These are phyloP conservation scores for Genyomyrus donnyi DNA, from an alignment of 2,113 vertebrate species.

Conservation along the genomic window DNA sequence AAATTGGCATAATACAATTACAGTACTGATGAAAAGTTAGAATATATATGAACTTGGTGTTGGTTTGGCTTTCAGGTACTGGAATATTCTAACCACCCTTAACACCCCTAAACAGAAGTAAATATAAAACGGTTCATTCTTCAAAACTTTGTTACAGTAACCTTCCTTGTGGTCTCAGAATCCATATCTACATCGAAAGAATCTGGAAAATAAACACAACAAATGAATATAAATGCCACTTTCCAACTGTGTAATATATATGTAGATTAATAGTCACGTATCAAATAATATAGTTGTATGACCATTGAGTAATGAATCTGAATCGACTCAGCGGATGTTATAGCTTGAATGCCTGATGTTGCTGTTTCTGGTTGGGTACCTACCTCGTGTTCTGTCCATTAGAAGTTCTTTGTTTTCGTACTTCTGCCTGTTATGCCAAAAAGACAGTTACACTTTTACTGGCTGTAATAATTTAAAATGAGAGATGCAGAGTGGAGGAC, in stretches of 20 bases:
- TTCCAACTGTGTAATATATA: neutral
- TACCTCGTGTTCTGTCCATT: neutral
- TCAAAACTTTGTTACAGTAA: slow-evolving; percentile 12
- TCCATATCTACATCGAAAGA: neutral
- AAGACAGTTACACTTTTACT: neutral
- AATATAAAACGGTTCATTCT: neutral
- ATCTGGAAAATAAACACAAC: slow-evolving; percentile 1
- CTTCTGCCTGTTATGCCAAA: neutral
- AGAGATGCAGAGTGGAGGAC: neutral
- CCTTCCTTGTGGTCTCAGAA: neutral
- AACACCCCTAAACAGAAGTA: neutral
- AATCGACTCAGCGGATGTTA: neutral
- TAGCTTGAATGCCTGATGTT: neutral
- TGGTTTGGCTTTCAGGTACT: neutral
- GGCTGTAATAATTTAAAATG: neutral
- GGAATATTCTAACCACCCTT: neutral
- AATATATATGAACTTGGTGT: neutral
- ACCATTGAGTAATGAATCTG: neutral
- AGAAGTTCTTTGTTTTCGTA: neutral
- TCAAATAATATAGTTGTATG: neutral
- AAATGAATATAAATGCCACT: neutral
- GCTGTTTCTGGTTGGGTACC: neutral
- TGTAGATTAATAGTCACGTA: neutral
- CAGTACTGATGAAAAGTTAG: neutral
- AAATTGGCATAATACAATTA: neutral